Evolutionary conservation across 2,797 vertebrate genomes (phyloP).

Genomic region (Chrysolophus pictus): DNA sequence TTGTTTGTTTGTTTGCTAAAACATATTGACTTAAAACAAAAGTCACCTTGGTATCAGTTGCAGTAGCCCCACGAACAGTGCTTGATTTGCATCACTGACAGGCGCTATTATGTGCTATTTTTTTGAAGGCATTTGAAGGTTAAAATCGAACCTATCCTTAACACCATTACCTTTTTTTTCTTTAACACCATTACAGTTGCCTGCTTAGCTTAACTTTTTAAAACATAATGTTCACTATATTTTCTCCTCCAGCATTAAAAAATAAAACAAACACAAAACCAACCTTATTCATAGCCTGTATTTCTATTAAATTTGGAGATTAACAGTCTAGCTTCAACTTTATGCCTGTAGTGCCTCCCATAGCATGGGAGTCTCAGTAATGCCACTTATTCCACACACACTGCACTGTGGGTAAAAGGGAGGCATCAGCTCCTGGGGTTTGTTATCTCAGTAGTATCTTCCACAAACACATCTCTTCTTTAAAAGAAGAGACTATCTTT

Average conservation of each 20-base stretch:
- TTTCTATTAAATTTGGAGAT: neutral
- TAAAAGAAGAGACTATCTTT: conserved; percentile 1
- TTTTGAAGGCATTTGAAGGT: neutral
- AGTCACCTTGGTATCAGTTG: conserved; percentile 32
- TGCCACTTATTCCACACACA: neutral
- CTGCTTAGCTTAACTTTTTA: neutral
- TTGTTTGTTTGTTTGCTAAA: conserved; percentile 61
- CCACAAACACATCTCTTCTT: neutral
- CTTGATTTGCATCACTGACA: neutral
- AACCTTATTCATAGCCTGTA: neutral
- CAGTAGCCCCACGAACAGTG: neutral
- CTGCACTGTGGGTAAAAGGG: neutral
- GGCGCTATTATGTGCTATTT: neutral
- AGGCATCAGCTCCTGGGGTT: neutral
- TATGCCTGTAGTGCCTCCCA: neutral
- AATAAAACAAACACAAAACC: too few relatives aligned
- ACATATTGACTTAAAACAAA: conserved; percentile 45
- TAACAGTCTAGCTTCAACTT: neutral
- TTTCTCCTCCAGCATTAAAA: neutral
- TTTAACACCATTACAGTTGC: neutral
- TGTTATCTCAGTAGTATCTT: neutral
- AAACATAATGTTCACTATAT: neutral
- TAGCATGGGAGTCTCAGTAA: neutral
- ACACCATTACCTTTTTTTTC: neutral
- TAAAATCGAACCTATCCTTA: neutral